phyloP scores from a whole-genome alignment of 2,113 vertebrate genomes.

The Thalassoma bifasciatum region DNA sequence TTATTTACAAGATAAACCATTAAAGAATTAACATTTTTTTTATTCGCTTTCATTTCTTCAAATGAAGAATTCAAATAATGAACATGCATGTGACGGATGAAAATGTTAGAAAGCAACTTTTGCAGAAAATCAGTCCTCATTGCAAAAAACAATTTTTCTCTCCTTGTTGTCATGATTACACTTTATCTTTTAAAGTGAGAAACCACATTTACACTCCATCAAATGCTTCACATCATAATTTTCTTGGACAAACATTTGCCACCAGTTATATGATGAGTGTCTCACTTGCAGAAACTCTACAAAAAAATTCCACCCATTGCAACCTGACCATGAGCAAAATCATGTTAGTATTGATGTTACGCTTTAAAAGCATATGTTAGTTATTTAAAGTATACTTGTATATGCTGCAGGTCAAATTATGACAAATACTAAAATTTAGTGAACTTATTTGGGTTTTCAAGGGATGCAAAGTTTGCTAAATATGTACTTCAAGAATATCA shows the following conservation, averaged over 20 bases:
- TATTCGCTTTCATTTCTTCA: neutral
- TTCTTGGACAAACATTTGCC: neutral
- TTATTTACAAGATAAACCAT: conserved; percentile 48
- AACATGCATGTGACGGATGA: conserved; percentile 26
- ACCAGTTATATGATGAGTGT: neutral
- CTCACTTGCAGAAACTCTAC: conserved; percentile 3
- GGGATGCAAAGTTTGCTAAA: neutral
- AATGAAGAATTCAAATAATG: conserved; percentile 8
- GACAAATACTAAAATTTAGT: no score
- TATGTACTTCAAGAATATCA: no score
- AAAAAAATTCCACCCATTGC: conserved; percentile 9
- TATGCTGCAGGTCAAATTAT: neutral
- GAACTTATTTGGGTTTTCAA: neutral
- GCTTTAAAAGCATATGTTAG: conserved; percentile 8
- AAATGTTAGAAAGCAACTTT: neutral
- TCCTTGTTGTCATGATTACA: neutral
- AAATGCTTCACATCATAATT: neutral
- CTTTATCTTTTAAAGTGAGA: neutral
- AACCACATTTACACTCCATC: neutral
- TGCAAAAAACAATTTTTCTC: neutral
- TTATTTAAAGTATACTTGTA: conserved; percentile 7
- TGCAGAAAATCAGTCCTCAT: neutral
- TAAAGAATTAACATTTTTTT: conserved; percentile 23
- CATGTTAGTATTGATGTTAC: conserved; percentile 11
- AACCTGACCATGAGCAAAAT: neutral